Percentiles rank a stretch among this genome's conserved stretches.
Conservation (phyloP, 1,140 invertebrate genomes). For the Lasaia peninsularis region DNA sequence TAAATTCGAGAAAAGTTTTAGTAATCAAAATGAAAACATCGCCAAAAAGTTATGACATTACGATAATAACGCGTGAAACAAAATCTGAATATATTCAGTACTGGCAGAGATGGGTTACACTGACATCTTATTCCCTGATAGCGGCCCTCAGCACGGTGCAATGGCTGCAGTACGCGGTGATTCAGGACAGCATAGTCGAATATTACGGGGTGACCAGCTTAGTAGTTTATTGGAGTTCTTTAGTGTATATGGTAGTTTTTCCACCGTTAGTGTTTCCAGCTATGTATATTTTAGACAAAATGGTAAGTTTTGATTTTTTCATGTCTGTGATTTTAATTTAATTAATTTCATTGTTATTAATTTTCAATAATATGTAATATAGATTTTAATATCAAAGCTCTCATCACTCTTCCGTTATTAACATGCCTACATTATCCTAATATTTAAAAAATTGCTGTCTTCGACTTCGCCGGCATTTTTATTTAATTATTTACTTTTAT, state of each 20-base stretch:
- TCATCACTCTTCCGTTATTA: no score
- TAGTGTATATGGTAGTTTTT: conserved; percentile 18
- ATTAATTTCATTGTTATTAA: no score
- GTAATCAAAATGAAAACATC: not conserved
- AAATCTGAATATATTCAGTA: not conserved
- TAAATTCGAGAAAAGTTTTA: not conserved
- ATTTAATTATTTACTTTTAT: no score
- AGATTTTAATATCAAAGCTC: no score
- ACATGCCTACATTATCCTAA: no score
- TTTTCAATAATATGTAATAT: no score
- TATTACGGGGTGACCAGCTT: conserved; percentile 10
- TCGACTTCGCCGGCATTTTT: no score
- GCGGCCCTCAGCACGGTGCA: not conserved
- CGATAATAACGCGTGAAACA: not conserved
- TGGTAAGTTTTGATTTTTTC: conserved; percentile 9
- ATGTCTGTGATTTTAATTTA: no score
- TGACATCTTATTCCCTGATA: not conserved
- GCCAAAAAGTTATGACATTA: not conserved
- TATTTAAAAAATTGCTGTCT: no score
- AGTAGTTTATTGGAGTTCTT: conserved; percentile 13
- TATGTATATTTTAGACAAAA: conserved; percentile 15
- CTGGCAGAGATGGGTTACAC: not conserved
- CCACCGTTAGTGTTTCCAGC: conserved; percentile 17
- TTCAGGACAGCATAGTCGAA: conserved; percentile 1
- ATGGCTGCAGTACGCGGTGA: conserved; percentile 9